Conservation (phyloP, 2,888 invertebrate species). For the Philaethria dido region DNA sequence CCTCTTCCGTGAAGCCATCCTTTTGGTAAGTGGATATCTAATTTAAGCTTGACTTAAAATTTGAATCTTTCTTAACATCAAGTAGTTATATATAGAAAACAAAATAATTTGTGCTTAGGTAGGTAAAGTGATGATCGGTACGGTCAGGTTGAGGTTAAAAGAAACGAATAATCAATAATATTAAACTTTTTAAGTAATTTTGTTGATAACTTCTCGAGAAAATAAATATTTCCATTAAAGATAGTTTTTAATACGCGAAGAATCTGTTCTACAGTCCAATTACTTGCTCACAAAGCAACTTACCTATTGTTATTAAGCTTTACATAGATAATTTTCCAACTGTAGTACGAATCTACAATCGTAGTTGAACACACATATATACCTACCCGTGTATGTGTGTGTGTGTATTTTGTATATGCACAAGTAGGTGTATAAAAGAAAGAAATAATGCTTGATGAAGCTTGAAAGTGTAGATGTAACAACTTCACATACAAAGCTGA, state of each 20-base stretch:
- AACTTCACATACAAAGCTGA: conserved; percentile 40
- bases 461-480: conserved; percentile 38
- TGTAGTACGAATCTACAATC: conserved; percentile 5
- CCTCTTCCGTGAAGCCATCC: conserved; percentile 33
- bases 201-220: not conserved
- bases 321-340: not conserved
- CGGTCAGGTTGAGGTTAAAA: not conserved
- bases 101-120: too few relatives aligned
- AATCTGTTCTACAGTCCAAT: not conserved
- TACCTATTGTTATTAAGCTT: conserved; percentile 1
- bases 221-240: not conserved
- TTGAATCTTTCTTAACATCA: too few relatives aligned
- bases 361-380: conserved; percentile 10
- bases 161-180: too few relatives aligned
- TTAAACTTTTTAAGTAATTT: not conserved
- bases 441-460: conserved; percentile 42
- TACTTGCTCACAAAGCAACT: not conserved
- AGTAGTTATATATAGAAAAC: too few relatives aligned
- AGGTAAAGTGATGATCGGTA: too few relatives aligned
- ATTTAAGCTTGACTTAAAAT: too few relatives aligned
- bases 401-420: conserved; percentile 27
- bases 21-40: conserved; percentile 22
- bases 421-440: conserved; percentile 34
- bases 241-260: not conserved
- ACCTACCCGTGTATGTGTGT: not conserved